Conservation (phyloP, 2,888 invertebrate species). For the Polia nebulosa region DNA sequence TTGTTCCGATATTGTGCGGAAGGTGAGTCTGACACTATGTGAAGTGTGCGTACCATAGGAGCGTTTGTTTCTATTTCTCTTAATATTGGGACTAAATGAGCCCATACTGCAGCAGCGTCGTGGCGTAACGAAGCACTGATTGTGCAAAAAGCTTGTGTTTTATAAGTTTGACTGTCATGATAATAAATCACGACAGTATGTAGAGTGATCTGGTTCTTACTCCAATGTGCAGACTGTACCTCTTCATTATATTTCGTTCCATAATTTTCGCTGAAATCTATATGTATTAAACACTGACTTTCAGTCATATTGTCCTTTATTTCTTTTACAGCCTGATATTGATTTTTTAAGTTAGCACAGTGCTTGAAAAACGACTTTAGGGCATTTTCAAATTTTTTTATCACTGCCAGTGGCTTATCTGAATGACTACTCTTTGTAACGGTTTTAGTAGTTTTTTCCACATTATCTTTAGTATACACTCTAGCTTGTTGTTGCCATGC, state of each 20-base stretch:
- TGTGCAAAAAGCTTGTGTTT: constrained; percentile 23
- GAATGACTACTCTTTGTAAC: constrained; percentile 16
- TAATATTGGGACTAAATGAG: constrained; percentile 22
- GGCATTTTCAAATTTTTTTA: constrained; percentile 21
- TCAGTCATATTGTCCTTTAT: constrained; percentile 19
- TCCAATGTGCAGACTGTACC: constrained; percentile 42
- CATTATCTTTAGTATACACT: constrained; percentile 23
- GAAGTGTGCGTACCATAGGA: constrained; percentile 19
- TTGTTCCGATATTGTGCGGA: constrained; percentile 39
- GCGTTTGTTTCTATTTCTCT: constrained; percentile 33
- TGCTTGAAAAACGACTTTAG: constrained; percentile 17
- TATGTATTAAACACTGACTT: constrained; percentile 26
- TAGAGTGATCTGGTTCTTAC: constrained; percentile 40
- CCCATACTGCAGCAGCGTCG: constrained; percentile 31
- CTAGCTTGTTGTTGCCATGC: constrained; percentile 8
- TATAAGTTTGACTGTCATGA: constrained; percentile 20
- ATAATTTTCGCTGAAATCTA: constrained; percentile 56
- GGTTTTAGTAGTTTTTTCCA: constrained; percentile 30
- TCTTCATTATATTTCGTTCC: constrained; percentile 41
- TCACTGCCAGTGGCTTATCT: constrained; percentile 22
- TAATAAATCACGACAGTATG: constrained; percentile 43
- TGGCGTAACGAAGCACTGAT: constrained; percentile 22
- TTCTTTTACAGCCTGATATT: constrained; percentile 23
- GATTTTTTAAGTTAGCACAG: constrained; percentile 22
- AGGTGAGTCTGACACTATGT: constrained; percentile 36